Percentiles rank a stretch among this genome's conserved stretches.
These are phyloP conservation scores for Chloroclysta siterata DNA, from an alignment of 2,888 invertebrate species.

Conservation along the genomic window DNA sequence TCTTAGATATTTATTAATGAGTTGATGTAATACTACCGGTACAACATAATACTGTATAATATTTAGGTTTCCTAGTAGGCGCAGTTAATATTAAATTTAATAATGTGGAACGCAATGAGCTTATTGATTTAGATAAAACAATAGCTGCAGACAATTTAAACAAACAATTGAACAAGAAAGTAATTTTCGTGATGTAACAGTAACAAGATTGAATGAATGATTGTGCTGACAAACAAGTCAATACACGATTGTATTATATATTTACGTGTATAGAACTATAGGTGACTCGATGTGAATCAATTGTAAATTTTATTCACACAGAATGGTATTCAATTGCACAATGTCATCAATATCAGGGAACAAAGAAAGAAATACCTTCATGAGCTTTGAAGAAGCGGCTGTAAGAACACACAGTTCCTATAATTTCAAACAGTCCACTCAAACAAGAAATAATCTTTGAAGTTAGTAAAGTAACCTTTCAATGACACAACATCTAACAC, in stretches of 20 bases:
- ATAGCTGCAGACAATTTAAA: slow-evolving; percentile 36
- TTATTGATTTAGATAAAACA: slow-evolving; percentile 35
- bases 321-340: background rate
- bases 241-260: slow-evolving; percentile 34
- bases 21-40: slow-evolving; percentile 22
- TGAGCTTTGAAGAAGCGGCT: background rate
- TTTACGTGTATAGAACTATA: slow-evolving; percentile 26
- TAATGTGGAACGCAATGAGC: slow-evolving; percentile 10
- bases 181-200: slow-evolving; percentile 38
- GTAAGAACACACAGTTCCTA: background rate
- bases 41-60: slow-evolving; percentile 23
- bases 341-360: background rate
- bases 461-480: slow-evolving; percentile 9
- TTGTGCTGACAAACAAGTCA: slow-evolving; percentile 42
- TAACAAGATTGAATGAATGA: slow-evolving; percentile 42
- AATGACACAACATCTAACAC: slow-evolving; percentile 15
- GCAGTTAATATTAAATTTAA: slow-evolving; percentile 25
- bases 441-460: slow-evolving; percentile 2
- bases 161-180: slow-evolving; percentile 41
- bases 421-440: background rate
- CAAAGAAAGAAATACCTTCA: background rate
- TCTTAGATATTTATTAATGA: slow-evolving; percentile 34
- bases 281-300: slow-evolving; percentile 30
- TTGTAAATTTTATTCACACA: background rate
- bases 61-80: slow-evolving; percentile 15